phyloP scores from a whole-genome alignment of 1,140 invertebrate species.

The Pseudachorutes palmiensis region DNA sequence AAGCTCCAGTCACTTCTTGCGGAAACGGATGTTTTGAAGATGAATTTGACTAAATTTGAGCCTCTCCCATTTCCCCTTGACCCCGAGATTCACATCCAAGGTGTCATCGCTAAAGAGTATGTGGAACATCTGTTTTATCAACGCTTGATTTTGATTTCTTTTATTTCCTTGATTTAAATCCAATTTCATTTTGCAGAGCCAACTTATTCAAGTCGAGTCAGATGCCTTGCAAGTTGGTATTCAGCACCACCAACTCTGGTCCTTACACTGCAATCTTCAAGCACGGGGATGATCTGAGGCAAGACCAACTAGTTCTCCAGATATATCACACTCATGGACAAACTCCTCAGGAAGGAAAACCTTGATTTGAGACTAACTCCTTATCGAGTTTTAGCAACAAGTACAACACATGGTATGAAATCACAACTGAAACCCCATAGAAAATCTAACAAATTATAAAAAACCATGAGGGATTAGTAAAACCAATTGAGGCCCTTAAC shows the following conservation, averaged over 20 bases:
- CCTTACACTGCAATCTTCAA: slow-evolving; percentile 94
- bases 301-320: slow-evolving; percentile 94
- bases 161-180: no score
- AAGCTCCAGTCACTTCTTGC: slow-evolving; percentile 70
- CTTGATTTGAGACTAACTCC: slow-evolving; percentile 91
- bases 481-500: no score
- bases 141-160: no score
- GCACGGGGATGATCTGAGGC: slow-evolving; percentile 94
- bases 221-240: slow-evolving; percentile 94
- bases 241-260: slow-evolving; percentile 59
- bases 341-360: slow-evolving; percentile 83
- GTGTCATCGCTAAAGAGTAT: slow-evolving; percentile 74
- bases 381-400: slow-evolving; percentile 87
- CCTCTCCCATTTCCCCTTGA: slow-evolving; percentile 88
- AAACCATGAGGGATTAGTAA: no score
- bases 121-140: slow-evolving; percentile 26
- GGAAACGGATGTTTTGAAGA: slow-evolving; percentile 63
- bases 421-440: not conserved
- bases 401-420: slow-evolving; percentile 75
- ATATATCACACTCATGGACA: slow-evolving; percentile 99
- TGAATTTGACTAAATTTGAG: slow-evolving; percentile 86
- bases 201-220: slow-evolving; percentile 92
- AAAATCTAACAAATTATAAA: no score
- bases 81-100: slow-evolving; percentile 79
- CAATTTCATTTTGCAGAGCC: slow-evolving; percentile 49